Evolutionary conservation across 35 echinoderm and acorn worm genomes (phyloP), one percentile per base, ranked within the genome.

Genomic region (Lytechinus variegatus): DNA sequence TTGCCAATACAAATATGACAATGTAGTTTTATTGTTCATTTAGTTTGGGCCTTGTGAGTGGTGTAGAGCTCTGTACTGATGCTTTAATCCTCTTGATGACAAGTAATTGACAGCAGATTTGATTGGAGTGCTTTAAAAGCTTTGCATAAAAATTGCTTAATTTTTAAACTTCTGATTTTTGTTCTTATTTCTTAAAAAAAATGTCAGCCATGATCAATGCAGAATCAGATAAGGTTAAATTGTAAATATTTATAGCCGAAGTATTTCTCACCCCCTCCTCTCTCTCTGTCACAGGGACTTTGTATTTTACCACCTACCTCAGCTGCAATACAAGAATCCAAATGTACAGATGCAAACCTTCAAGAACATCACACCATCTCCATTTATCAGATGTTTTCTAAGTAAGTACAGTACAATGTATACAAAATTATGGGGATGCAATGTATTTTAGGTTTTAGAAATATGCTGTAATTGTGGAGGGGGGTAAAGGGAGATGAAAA

Each of bases 291-390:
- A 19, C 96, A 99, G 98, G 92, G 98, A 99, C 56, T 98, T 99
- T 94, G 97, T 99, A 3, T 99, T 97, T 79, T 98, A 97, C 57
- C 97, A 99, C 89, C 92, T 99, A 55, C 96, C 96, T 61, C 98
- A 99, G 87, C 53, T 99, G 24, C 98, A 99, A 61, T 99, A 97
- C 94, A 99, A 96, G 94, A 99, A 97, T 33, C 97, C 96, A 9
- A 86, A 91, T 28, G 97, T 99, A 8, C 98, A 99, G 53, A 99
- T 99, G 94, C 94, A 97, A 88, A 99, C 98, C 14, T 98, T 99
- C 95, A 96, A 97, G 89, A 97, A 99, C 89, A 94, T 99, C 88
- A 99, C 98, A 94, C 98, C 98, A 96, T 99, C 98, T 93, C 98
- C 98, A 88, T 99, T 95, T 52, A 98, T 99, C 56, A 51, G 96